phyloP scores from a whole-genome alignment of 2,113 vertebrate species.

The Alethe diademata region DNA sequence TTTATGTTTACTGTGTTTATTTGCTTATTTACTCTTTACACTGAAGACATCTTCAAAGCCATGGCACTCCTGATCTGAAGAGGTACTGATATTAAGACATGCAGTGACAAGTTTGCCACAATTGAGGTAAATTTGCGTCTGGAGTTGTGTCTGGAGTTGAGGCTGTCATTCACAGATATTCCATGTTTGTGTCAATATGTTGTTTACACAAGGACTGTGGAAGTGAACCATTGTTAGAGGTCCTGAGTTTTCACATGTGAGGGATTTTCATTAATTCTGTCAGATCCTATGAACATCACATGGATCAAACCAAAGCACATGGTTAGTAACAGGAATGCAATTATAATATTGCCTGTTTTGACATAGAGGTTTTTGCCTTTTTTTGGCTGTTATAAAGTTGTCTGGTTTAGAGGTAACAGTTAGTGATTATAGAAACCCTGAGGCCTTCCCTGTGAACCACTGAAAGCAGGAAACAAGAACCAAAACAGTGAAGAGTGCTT shows the following conservation, averaged over 20 bases:
- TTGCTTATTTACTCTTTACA: background rate
- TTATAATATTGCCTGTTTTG: background rate
- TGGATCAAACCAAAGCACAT: constrained; percentile 43
- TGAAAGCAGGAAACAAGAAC: background rate
- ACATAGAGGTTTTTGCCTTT: background rate
- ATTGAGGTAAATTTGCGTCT: background rate
- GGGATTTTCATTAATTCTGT: constrained; percentile 54
- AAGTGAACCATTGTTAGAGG: background rate
- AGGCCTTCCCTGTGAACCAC: background rate
- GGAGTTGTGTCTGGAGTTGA: background rate
- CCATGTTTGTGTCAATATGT: background rate
- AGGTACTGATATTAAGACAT: background rate
- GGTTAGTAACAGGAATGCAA: constrained; percentile 7
- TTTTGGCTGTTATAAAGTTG: background rate
- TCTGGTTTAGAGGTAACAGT: background rate
- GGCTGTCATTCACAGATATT: background rate
- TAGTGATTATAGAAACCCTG: background rate
- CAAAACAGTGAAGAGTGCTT: background rate
- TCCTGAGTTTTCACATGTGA: constrained; percentile 34
- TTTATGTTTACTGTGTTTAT: background rate
- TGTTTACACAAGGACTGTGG: background rate
- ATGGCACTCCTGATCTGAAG: background rate
- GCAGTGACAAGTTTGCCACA: background rate
- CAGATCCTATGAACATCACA: constrained; percentile 32
- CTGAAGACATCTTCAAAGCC: background rate